Evolutionary conservation across 1,140 invertebrate species (phyloP), one percentile per base, ranked within the genome.

Genomic region (Drosophila obscura): DNA sequence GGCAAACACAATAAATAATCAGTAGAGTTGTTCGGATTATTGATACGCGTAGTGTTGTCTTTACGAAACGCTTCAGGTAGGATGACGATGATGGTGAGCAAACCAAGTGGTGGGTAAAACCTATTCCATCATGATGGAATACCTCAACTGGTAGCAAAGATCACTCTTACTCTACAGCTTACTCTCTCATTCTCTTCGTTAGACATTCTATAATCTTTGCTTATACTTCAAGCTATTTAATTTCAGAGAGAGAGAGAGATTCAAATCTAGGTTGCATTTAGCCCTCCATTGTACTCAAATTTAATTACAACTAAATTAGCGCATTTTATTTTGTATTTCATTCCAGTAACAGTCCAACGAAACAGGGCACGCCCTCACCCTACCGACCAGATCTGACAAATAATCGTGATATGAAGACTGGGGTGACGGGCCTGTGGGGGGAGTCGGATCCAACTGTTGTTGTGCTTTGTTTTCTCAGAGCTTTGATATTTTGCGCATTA

Each of bases 401-500:
- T 45, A 57, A 73, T 73, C 59, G 53, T 49, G 57, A 35, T 56
- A 45, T 59, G 52, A 48, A 28, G 15, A 15, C 9, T 8, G 31
- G 9, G n/a, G 51, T 2, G n/a, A 19, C 3, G 39, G 8, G 3
- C 22, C n/a, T 6, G 11, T 9, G 24, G 9, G 24, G 35, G 28
- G 51, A 57, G 66, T 67, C 65, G 16, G 59, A 31, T 69, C 41
- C 55, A 72, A 72, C 49, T 24, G 67, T 19, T 52, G 51, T 52
- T 65, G 19, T 24, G 61, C 61, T 74, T 74, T 74, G 60, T 73
- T 65, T 52, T 28, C 7, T 7, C 31, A 35, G 52, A n/a, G 52
- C 52, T 69, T 58, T 74, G 53, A 75, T 66, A 49, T 69, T 74
- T 75, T 75, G 72, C 72, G 72, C 71, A 75, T 74, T 75, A 74